Conservation (phyloP, 1,140 invertebrate species). For the Phortica variegata region DNA sequence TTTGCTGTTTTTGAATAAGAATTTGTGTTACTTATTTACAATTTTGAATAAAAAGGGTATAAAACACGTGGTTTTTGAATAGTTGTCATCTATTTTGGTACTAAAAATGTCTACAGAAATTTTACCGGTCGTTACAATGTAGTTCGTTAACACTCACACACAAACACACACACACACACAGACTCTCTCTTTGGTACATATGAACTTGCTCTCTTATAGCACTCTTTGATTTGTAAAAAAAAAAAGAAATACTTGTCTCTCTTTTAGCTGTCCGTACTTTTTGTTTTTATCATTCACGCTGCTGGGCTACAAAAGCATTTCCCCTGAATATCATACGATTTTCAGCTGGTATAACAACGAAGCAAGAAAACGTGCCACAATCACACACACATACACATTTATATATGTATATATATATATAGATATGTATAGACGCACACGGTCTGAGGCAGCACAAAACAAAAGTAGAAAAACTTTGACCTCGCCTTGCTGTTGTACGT, state of each 20-base stretch:
- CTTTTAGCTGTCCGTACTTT: slow-evolving; percentile 37
- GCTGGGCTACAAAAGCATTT: slow-evolving; percentile 30
- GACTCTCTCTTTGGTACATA: slow-evolving; percentile 1
- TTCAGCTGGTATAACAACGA: slow-evolving; percentile 49
- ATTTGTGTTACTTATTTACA: too few relatives aligned
- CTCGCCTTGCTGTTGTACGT: slow-evolving; percentile 6
- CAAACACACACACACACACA: slow-evolving; percentile 11
- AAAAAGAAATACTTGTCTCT: too few relatives aligned
- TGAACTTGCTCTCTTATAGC: slow-evolving; percentile 4
- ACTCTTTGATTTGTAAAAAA: too few relatives aligned
- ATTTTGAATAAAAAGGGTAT: too few relatives aligned
- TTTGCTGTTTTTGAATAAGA: too few relatives aligned
- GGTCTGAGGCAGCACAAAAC: too few relatives aligned
- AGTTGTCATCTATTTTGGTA: slow-evolving; percentile 4
- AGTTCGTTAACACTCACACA: slow-evolving; percentile 20
- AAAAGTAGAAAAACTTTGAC: too few relatives aligned
- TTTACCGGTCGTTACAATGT: slow-evolving; percentile 12
- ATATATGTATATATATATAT: too few relatives aligned
- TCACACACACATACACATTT: slow-evolving; percentile 13
- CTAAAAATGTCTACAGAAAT: too few relatives aligned
- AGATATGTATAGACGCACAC: too few relatives aligned
- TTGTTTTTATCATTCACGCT: slow-evolving; percentile 20
- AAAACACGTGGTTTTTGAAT: too few relatives aligned
- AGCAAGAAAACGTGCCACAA: slow-evolving; percentile 40
- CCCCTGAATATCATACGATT: slow-evolving; percentile 51